A percentile compares a stretch with the other conserved stretches of the same genome.
phyloP scores from a whole-genome alignment of 2,797 vertebrate genomes.

The Hydrophis major region DNA sequence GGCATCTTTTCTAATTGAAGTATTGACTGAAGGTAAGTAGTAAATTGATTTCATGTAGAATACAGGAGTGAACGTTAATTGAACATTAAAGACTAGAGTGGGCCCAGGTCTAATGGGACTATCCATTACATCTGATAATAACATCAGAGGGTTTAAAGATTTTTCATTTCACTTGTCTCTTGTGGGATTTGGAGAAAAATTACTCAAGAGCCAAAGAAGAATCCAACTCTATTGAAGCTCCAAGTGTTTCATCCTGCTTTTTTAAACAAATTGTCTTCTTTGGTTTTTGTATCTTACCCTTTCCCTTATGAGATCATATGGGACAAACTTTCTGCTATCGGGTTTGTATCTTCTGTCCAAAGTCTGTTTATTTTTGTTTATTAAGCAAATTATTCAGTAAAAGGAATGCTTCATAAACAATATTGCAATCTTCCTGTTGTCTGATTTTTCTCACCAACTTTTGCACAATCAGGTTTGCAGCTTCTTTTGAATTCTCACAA shows the following conservation, averaged over 20 bases:
- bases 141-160: background rate
- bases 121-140: background rate
- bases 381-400: conserved; percentile 65
- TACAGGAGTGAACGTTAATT: conserved; percentile 21
- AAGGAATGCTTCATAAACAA: conserved; percentile 49
- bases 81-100: conserved; percentile 2
- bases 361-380: conserved; percentile 48
- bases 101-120: conserved; percentile 28
- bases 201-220: conserved; percentile 56
- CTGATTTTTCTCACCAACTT: background rate
- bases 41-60: conserved; percentile 51
- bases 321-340: conserved; percentile 55
- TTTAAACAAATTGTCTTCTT: conserved; percentile 34
- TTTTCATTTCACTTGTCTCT: conserved; percentile 14
- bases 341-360: conserved; percentile 55
- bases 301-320: conserved; percentile 44
- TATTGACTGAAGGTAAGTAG: conserved; percentile 40
- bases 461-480: background rate
- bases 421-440: conserved; percentile 32
- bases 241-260: background rate
- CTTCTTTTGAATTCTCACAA: background rate
- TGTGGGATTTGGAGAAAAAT: conserved; percentile 21
- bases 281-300: conserved; percentile 48
- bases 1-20: conserved; percentile 28
- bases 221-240: conserved; percentile 29